Base-by-base conservation (phyloP, 1,140 invertebrate species). In the Zaprionus camerounensis region DNA sequence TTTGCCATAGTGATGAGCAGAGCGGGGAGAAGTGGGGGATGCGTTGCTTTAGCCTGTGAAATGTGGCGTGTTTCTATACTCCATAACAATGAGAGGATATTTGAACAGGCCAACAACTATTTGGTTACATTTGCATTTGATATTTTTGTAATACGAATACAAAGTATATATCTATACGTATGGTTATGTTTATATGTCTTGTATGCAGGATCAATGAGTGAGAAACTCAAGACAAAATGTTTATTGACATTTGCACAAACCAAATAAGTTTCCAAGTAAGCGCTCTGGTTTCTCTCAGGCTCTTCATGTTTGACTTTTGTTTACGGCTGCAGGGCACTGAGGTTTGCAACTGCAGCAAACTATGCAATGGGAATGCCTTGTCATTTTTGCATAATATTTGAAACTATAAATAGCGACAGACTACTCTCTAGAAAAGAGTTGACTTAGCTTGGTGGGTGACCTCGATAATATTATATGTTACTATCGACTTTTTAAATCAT, bases 281-380 rank as follows among this genome's bases (percentile, higher is more conserved):
- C 44, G 15, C 13, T 41, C n/a, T 44, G 41, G n/a, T 44, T n/a
- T 17, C 41, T 17, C 6, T 17, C 41, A 22, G 46, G 46, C 46
- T 49, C 17, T 22, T 28, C n/a, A 13, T 51, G 13, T 51, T 64
- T 64, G 44, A 64, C 63, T 55, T 66, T 66, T 66, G 24, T 17
- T 20, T 24, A 65, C 3, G 1, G 63, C 63, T 55, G 49, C 28
- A 34, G 28, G 61, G 22, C 57, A 17, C 59, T 46, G 15, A 5
- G 41, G 34, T 44, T 26, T 28, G 15, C 41, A 17, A 31, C 28
- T 49, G 34, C 20, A 61, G 15, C 15, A 26, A 62, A 46, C 20
- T 51, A 51, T 51, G 46, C 20, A 2, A 34, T 34, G 31, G 1
- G 9, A 46, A 51, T 51, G 46, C 46, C 22, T 51, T 51, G 46